These are phyloP conservation scores for Lordiphosa fenestrarum DNA, from an alignment of 2,888 invertebrate genomes.

Conservation along the genomic window DNA sequence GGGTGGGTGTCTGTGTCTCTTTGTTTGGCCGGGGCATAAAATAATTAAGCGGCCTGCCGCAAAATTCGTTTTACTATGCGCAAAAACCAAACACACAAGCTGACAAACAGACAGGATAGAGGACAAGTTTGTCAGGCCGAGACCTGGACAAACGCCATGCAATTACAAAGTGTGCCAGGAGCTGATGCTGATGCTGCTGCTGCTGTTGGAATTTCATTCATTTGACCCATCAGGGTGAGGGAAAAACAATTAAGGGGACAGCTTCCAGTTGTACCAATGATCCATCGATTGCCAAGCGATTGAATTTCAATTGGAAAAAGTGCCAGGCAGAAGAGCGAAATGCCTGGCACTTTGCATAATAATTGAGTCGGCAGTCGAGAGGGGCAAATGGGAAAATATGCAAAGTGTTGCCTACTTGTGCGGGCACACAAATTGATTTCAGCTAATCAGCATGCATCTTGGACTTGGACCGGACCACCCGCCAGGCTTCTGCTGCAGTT, in stretches of 20 bases:
- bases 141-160: constrained; percentile 38
- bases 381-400: constrained; percentile 38
- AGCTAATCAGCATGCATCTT: constrained; percentile 3
- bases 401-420: constrained; percentile 54
- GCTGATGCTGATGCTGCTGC: constrained; percentile 6
- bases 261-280: constrained; percentile 43
- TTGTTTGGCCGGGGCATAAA: constrained; percentile 65
- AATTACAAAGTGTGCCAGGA: constrained; percentile 33
- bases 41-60: constrained; percentile 73
- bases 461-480: neutral
- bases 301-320: constrained; percentile 26
- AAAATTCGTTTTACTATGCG: constrained; percentile 65
- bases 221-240: constrained; percentile 29
- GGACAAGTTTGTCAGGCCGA: constrained; percentile 14
- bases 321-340: constrained; percentile 40
- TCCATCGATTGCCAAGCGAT: constrained; percentile 60
- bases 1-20: constrained; percentile 21
- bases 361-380: constrained; percentile 26
- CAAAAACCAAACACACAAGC: constrained; percentile 31
- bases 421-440: constrained; percentile 19
- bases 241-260: constrained; percentile 58
- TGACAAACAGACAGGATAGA: constrained; percentile 13
- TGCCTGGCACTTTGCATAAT: constrained; percentile 38
- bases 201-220: constrained; percentile 44
- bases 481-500: neutral